Percentiles rank a stretch among this genome's conserved stretches.
These are phyloP conservation scores for Zhengitettix transpicula DNA, from an alignment of 2,888 invertebrate species.

Conservation along the genomic window DNA sequence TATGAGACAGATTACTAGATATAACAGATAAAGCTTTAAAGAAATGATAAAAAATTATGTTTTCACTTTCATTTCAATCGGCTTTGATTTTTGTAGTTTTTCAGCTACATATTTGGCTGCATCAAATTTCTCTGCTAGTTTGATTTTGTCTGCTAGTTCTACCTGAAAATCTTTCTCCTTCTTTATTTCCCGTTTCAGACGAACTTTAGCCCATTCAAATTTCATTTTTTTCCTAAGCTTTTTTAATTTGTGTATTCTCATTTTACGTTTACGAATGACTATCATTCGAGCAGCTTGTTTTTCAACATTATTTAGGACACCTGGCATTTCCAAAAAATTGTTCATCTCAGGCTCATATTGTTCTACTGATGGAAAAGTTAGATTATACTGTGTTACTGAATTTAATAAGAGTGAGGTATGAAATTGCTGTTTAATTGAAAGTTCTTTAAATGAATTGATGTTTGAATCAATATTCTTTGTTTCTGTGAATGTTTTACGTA, in stretches of 20 bases:
- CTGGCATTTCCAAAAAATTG: conserved; percentile 19
- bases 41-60: no score
- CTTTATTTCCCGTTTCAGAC: conserved; percentile 47
- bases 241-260: conserved; percentile 71
- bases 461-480: no score
- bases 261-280: conserved; percentile 62
- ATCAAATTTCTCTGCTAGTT: conserved; percentile 56
- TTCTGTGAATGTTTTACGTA: no score
- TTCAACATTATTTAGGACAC: conserved; percentile 29
- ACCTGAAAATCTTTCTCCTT: conserved; percentile 69
- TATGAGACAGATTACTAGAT: no score
- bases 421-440: no score
- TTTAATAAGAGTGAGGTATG: no score
- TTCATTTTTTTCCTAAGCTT: conserved; percentile 68
- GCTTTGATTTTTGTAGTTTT: conserved; percentile 27
- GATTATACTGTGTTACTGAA: no score
- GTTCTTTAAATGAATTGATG: no score
- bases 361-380: no score
- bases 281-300: conserved; percentile 58
- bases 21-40: no score
- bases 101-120: conserved; percentile 53
- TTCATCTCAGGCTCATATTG: no score
- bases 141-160: conserved; percentile 46
- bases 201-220: conserved; percentile 53
- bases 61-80: no score